phyloP scores from a whole-genome alignment of 1,140 invertebrate genomes.

The Anastatus disparis region DNA sequence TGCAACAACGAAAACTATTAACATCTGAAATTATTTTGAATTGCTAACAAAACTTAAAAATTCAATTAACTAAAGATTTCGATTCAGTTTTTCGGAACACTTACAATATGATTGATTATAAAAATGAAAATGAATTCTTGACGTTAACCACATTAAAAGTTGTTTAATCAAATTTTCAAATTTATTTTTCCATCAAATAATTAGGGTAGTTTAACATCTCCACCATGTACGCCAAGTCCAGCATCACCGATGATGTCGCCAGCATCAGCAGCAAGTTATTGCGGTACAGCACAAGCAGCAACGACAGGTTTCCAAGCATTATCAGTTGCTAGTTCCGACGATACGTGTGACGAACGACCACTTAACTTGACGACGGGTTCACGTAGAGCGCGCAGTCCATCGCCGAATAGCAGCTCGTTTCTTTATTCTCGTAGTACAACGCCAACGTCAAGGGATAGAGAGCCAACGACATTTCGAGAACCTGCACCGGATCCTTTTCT shows the following conservation, averaged over 20 bases:
- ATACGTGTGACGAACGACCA: slow-evolving; percentile 42
- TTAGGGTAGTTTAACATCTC: slow-evolving; percentile 50
- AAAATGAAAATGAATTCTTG: too few relatives aligned
- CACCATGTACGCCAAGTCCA: slow-evolving; percentile 51
- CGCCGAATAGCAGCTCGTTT: slow-evolving; percentile 36
- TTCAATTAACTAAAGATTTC: too few relatives aligned
- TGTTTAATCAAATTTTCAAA: too few relatives aligned
- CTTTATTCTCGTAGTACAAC: slow-evolving; percentile 43
- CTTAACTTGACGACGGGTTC: slow-evolving; percentile 49
- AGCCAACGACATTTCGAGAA: slow-evolving; percentile 48
- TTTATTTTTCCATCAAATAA: too few relatives aligned
- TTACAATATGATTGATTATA: too few relatives aligned
- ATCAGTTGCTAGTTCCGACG: slow-evolving; percentile 38
- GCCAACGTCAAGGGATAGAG: slow-evolving; percentile 35
- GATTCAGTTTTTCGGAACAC: too few relatives aligned
- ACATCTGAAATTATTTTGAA: too few relatives aligned
- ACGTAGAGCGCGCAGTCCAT: slow-evolving; percentile 48
- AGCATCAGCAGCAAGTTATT: slow-evolving; percentile 47
- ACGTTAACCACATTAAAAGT: too few relatives aligned
- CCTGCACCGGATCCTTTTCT: slow-evolving; percentile 49
- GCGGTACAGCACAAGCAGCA: slow-evolving; percentile 43
- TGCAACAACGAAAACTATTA: too few relatives aligned
- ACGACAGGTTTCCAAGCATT: slow-evolving; percentile 38
- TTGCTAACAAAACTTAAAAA: too few relatives aligned
- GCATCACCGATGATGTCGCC: slow-evolving; percentile 54